Evolutionary conservation across 1,140 invertebrate genomes (phyloP).

Genomic region (Idris sp.): DNA sequence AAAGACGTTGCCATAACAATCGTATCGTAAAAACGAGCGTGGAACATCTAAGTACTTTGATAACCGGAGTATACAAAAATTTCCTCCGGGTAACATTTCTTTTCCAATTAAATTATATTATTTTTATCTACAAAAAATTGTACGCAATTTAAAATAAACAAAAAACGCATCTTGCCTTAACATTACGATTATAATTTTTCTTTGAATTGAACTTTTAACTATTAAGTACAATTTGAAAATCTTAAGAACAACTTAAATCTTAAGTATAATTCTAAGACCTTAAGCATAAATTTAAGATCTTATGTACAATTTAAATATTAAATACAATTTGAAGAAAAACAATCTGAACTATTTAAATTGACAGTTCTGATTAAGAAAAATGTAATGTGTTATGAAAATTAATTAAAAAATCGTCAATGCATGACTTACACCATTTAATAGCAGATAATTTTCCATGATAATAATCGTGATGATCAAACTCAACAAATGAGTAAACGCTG

Average conservation of each 20-base stretch:
- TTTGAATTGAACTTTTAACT: too few relatives aligned
- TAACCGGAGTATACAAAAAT: slow-evolving; percentile 34
- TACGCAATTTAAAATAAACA: neutral
- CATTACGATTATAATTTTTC: neutral
- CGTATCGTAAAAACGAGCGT: slow-evolving; percentile 11
- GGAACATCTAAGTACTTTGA: slow-evolving; percentile 30
- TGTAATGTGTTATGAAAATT: neutral
- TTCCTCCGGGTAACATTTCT: slow-evolving; percentile 27
- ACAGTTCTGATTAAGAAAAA: neutral
- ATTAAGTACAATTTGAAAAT: too few relatives aligned
- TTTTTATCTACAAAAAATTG: slow-evolving; percentile 29
- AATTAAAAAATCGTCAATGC: neutral
- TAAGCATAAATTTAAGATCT: too few relatives aligned
- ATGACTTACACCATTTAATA: slow-evolving; percentile 2
- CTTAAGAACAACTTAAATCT: too few relatives aligned
- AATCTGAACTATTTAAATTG: neutral
- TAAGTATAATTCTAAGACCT: too few relatives aligned
- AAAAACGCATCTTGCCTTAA: neutral
- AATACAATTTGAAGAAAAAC: too few relatives aligned
- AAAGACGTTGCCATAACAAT: slow-evolving; percentile 25
- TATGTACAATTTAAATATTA: too few relatives aligned
- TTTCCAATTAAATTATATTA: slow-evolving; percentile 23
- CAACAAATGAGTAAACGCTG: slow-evolving; percentile 12
- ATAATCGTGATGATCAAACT: slow-evolving; percentile 4
- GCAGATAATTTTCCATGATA: neutral